Conservation (phyloP, 1,140 invertebrate species). For the Myzus persicae region DNA sequence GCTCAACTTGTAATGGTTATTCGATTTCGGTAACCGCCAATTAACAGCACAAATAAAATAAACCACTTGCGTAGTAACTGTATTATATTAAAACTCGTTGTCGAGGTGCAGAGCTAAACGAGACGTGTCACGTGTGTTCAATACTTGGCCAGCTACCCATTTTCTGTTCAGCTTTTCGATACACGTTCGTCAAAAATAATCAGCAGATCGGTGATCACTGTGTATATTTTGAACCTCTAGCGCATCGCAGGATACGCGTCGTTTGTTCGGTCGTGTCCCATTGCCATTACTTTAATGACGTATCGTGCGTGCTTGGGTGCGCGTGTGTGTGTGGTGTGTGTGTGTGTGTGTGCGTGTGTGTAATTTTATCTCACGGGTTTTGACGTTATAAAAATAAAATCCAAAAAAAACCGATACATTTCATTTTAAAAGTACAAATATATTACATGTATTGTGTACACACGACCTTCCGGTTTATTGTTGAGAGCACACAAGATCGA, state of each 20-base stretch:
- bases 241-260: background rate
- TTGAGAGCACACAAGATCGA: background rate
- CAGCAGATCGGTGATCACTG: background rate
- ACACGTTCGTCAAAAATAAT: background rate
- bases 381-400: background rate
- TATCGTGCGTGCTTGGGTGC: background rate
- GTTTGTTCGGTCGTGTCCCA: background rate
- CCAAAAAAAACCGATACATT: background rate
- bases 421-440: slow-evolving; percentile 23
- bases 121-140: no score
- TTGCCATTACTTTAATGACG: background rate
- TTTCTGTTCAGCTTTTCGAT: background rate
- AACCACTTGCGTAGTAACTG: no score
- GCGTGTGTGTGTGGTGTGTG: no score
- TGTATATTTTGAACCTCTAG: background rate
- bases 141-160: background rate
- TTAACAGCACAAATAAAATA: background rate
- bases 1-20: background rate
- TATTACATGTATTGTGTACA: background rate
- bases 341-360: background rate
- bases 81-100: background rate
- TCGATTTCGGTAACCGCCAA: background rate
- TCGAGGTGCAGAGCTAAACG: background rate
- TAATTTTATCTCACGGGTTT: background rate
- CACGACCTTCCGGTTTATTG: slow-evolving; percentile 1